Conservation (phyloP, 2,113 vertebrate genomes). For the Pampusana beccarii region DNA sequence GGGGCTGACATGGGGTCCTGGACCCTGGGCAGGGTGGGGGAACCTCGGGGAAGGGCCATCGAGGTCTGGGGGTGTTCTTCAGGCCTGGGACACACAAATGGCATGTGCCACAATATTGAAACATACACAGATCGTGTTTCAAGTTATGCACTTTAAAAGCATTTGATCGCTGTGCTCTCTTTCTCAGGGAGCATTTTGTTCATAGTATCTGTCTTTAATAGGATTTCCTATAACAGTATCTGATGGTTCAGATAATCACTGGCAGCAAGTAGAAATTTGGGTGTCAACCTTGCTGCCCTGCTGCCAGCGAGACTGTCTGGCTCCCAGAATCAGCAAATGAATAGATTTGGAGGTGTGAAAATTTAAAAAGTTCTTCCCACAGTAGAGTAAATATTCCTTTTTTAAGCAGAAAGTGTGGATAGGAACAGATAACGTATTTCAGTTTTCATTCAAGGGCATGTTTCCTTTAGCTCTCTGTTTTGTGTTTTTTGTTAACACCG, state of each 20-base stretch:
- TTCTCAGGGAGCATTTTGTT: neutral
- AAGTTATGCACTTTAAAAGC: neutral
- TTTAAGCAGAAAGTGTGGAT: neutral
- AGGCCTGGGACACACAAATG: neutral
- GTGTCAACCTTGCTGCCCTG: neutral
- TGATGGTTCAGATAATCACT: neutral
- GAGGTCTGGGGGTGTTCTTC: neutral
- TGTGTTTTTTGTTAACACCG: neutral
- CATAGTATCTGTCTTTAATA: neutral
- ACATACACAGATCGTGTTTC: accelerated
- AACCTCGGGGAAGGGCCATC: neutral
- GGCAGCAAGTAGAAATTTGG: neutral
- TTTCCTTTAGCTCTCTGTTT: neutral
- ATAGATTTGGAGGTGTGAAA: neutral
- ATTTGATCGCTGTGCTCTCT: neutral
- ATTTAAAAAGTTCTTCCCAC: neutral
- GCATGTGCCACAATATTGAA: accelerated
- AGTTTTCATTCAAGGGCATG: neutral
- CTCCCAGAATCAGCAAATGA: neutral
- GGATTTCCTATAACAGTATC: neutral
- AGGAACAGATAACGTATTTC: neutral
- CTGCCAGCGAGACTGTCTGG: neutral
- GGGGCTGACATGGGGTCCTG: neutral
- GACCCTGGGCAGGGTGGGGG: no score
- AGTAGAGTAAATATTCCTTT: neutral